A percentile compares a stretch with the other conserved stretches of the same genome.
Conservation (phyloP, 2,888 invertebrate species). For the Leuctra nigra region DNA sequence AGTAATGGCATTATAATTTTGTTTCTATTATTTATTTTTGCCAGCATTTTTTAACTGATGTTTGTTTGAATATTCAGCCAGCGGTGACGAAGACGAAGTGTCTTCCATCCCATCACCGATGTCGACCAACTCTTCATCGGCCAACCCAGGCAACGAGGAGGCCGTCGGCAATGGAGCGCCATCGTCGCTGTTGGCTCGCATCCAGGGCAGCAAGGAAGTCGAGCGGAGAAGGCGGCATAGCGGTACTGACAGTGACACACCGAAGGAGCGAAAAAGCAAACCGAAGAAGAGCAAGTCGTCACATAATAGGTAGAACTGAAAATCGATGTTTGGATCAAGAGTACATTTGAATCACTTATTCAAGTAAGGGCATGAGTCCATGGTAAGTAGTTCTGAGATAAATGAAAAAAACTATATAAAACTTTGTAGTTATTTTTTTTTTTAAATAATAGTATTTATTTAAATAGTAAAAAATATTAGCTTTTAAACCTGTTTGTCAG, state of each 20-base stretch:
- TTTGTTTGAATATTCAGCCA: slow-evolving; percentile 21
- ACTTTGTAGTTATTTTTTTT: too few species aligned
- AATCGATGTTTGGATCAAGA: too few species aligned
- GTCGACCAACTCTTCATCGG: slow-evolving; percentile 30
- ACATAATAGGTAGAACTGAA: background rate
- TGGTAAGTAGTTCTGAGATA: too few species aligned
- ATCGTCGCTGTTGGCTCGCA: slow-evolving; percentile 18
- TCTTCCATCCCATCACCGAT: slow-evolving; percentile 37
- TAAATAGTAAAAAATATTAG: too few species aligned
- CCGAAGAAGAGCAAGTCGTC: background rate
- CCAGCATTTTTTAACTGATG: too few species aligned
- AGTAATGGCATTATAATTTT: too few species aligned
- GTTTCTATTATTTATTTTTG: too few species aligned
- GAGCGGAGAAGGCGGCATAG: background rate
- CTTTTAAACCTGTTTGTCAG: too few species aligned
- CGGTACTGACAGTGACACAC: slow-evolving; percentile 1
- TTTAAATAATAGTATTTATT: too few species aligned
- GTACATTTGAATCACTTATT: too few species aligned
- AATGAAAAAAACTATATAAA: too few species aligned
- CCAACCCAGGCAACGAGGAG: slow-evolving; percentile 30
- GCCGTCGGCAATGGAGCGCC: slow-evolving; percentile 21
- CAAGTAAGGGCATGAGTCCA: too few species aligned
- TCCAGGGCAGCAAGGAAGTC: slow-evolving; percentile 19
- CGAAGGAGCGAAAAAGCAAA: background rate
- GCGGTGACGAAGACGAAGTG: slow-evolving; percentile 37